phyloP scores from a whole-genome alignment of 1,140 invertebrate species.

The Mycetomoellerius zeteki region DNA sequence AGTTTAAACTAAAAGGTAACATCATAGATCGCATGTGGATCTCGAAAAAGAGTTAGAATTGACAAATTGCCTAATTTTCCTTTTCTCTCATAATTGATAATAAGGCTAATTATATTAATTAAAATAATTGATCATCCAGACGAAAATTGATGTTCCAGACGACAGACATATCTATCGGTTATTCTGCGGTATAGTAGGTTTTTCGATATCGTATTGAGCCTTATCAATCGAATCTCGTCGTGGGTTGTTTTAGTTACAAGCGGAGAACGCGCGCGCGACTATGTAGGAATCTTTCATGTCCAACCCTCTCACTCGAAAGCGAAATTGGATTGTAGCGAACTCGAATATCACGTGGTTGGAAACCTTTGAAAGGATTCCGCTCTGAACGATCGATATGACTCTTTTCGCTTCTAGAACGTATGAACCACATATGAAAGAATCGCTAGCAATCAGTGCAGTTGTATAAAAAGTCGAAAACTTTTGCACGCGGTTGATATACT shows the following conservation, averaged over 20 bases:
- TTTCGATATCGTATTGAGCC: slow-evolving; percentile 40
- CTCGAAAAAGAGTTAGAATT: not conserved
- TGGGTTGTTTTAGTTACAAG: slow-evolving; percentile 57
- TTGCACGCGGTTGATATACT: not conserved
- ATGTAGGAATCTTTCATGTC: slow-evolving; percentile 50
- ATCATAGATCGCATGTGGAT: not conserved
- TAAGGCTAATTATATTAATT: slow-evolving; percentile 31
- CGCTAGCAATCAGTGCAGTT: slow-evolving; percentile 14
- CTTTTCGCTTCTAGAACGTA: slow-evolving; percentile 11
- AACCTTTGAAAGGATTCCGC: slow-evolving; percentile 51
- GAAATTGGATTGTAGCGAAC: slow-evolving; percentile 62
- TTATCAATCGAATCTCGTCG: slow-evolving; percentile 52
- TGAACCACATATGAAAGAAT: slow-evolving; percentile 46
- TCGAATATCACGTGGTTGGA: slow-evolving; percentile 45
- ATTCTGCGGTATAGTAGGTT: not conserved
- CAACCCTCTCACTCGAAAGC: slow-evolving; percentile 19
- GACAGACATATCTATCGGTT: slow-evolving; percentile 10
- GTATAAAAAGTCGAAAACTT: slow-evolving; percentile 30
- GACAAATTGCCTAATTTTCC: not conserved
- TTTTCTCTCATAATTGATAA: not conserved
- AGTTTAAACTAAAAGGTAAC: not conserved
- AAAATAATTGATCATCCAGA: slow-evolving; percentile 28
- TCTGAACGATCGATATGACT: slow-evolving; percentile 39
- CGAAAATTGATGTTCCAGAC: slow-evolving; percentile 5
- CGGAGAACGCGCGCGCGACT: slow-evolving; percentile 13